Evolutionary conservation across 2,113 vertebrate genomes (phyloP), one percentile per base, ranked within the genome.

Genomic region (Cairina moschata): DNA sequence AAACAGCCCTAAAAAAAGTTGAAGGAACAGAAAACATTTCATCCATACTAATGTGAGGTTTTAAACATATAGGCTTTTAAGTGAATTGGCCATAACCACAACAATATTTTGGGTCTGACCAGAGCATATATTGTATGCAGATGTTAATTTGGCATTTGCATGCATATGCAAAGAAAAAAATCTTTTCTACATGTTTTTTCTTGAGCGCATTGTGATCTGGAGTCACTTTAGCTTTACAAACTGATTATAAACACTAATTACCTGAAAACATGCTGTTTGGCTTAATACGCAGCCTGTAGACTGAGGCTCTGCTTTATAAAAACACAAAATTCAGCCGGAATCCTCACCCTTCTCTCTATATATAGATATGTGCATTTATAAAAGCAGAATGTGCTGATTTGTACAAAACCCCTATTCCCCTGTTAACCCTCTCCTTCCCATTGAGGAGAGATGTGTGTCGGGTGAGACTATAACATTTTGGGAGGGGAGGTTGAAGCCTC

Each of bases 61-160:
- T 95, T 90, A 96, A 95, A 92, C 88, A 95, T 79, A 93, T 67
- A 83, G 71, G 83, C 97, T 98, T 97, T 98, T 95, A 97, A 97
- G 97, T 96, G 97, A 97, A 97, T 97, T 98, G 96, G 92, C 97
- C 96, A 93, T 96, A 98, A 98, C 97, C 97, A 97, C 98, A 98
- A 93, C 90, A 97, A 98, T 94, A 97, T 97, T 97, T 95, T 96
- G 96, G 97, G 98, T 96, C 96, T 84, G 91, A 96, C 95, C 95
- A 88, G 76, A 87, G 95, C 71, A 83, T 97, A 97, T 98, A 97
- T 97, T 97, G 96, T 95, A 98, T 97, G 97, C 97, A 98, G 98
- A 98, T 98, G 98, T 98, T 96, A 96, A 85, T 78, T 96, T 98
- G 96, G 96, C 93, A 96, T 97, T 98, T 96, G 83, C 96, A 97